A percentile compares a stretch with the other conserved stretches of the same genome.
phyloP scores from a whole-genome alignment of 1,140 invertebrate genomes.

The Aphaenogaster rudis region DNA sequence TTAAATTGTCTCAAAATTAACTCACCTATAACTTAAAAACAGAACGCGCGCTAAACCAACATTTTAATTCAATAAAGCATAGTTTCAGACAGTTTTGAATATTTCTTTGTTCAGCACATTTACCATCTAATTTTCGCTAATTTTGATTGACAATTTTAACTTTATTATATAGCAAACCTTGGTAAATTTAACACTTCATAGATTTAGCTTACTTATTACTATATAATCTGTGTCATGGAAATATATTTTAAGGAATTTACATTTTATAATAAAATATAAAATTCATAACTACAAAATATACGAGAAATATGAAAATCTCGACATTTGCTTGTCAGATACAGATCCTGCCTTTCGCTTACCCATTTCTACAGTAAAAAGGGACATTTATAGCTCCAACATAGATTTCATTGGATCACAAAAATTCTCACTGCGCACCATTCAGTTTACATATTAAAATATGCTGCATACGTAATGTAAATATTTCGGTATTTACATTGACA shows the following conservation, averaged over 20 bases:
- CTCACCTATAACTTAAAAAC: not conserved
- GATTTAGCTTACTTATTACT: not conserved
- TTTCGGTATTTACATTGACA: not conserved
- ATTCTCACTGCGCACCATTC: not conserved
- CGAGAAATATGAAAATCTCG: conserved; percentile 3
- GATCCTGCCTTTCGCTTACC: not conserved
- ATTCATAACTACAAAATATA: not conserved
- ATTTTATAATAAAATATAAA: conserved; percentile 1
- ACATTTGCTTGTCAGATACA: not conserved
- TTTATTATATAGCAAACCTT: not conserved
- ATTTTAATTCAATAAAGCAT: not conserved
- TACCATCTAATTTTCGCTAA: not conserved
- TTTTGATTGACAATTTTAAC: not conserved
- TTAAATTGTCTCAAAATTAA: not conserved
- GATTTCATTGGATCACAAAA: not conserved
- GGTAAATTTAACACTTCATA: not conserved
- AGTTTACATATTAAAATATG: not conserved
- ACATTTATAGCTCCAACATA: not conserved
- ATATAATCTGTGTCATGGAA: not conserved
- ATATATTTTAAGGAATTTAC: not conserved
- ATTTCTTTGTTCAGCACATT: not conserved
- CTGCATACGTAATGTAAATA: not conserved
- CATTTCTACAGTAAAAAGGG: not conserved
- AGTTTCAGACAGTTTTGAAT: not conserved
- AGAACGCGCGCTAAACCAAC: not conserved